Evolutionary conservation across 2,888 invertebrate genomes (phyloP), one percentile per base, ranked within the genome.

Genomic region (Caenorhabditis sinica): DNA sequence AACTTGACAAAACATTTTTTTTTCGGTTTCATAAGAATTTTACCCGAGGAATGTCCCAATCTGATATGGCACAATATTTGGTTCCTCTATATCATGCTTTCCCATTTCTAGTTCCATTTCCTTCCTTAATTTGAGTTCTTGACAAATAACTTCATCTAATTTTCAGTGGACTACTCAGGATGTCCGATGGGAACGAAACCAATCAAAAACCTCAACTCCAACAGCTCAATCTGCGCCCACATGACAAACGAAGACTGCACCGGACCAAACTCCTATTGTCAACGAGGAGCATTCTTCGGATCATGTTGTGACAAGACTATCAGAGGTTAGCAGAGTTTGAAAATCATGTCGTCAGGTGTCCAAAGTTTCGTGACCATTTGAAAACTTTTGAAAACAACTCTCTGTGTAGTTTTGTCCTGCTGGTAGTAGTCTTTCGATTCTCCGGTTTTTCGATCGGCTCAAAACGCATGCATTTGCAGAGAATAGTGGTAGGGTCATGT

Each of bases 101-200:
- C 2, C 6, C 6, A 6, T 40, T 40, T 40, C 13, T 13, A 11
- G 11, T 40, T 13, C 40, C 13, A 6, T 9, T 36, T 36, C 33
- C 5, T 36, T 36, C 40, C 13, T 13, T 40, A 2, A 40, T 40
- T 49, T 20, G 40, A 40, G 40, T 40, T 40, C 40, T 20, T 33
- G 5, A 28, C 40, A 72, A 23, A 23, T 15, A 51, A 51, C 20
- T 20, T 33, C 49, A 28, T 40, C 13, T 3, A 1, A 13, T 25
- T 73, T 73, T 51, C 79, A 79, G 79, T 51, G 51, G 79, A 79
- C 33, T 79, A 79, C 53, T 71, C 69, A 17, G 79, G 72, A 61
- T 81, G 80, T 6, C 66, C 80, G 36, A 51, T 58, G 13, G 66
- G 60, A 28, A 66, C 80, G 9, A 28, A 17, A 5, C 30, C 49